Evolutionary conservation across 2,113 vertebrate genomes (phyloP).

Genomic region (Ailuropoda melanoleuca): DNA sequence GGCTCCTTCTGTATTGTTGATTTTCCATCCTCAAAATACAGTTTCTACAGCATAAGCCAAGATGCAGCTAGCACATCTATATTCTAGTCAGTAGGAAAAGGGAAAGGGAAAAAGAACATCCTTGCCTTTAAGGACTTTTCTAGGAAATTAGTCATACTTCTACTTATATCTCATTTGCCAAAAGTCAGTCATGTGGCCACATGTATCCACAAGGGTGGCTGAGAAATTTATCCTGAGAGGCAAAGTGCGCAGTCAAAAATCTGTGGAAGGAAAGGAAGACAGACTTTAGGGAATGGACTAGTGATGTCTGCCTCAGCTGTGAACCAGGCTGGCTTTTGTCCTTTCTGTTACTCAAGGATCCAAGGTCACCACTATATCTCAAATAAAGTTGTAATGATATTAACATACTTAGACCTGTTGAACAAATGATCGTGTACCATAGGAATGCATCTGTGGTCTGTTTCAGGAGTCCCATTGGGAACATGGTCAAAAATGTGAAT

Average conservation of each 20-base stretch:
- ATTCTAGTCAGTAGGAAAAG: not conserved
- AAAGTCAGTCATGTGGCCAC: not conserved
- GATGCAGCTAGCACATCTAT: not conserved
- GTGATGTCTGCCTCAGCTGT: not conserved
- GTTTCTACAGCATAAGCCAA: not conserved
- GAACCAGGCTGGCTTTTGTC: not conserved
- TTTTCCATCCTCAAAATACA: not conserved
- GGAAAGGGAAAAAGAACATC: not conserved
- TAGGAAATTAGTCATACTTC: not conserved
- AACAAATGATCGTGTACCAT: not conserved
- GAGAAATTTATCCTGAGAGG: not conserved
- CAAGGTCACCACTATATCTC: not conserved
- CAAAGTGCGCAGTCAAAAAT: not conserved
- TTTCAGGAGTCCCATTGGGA: not conserved
- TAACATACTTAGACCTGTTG: not conserved
- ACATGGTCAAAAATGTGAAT: not conserved
- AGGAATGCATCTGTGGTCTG: not conserved
- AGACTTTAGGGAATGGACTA: not conserved
- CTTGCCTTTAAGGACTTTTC: not conserved
- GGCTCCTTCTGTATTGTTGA: not conserved
- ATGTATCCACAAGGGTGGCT: not conserved
- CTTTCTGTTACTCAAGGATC: not conserved
- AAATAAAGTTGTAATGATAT: not conserved
- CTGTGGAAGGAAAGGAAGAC: not conserved
- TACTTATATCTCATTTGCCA: not conserved